Base-by-base conservation (phyloP, 2,888 invertebrate species). In the Actias luna region DNA sequence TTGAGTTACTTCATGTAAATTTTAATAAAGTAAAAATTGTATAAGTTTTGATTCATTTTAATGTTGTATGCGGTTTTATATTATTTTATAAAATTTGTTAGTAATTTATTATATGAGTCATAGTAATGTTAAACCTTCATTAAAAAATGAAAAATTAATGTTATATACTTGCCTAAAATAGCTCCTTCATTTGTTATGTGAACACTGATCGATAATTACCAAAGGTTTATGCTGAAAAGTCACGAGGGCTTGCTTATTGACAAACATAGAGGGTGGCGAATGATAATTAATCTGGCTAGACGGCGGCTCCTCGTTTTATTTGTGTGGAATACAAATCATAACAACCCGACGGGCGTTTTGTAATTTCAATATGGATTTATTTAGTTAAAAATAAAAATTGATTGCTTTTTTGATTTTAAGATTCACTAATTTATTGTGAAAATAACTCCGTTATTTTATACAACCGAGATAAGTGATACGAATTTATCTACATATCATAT, bases 271-370 rank as follows among this genome's bases (percentile, higher is more conserved):
- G 88, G 87, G 83, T 75, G 78, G 75, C 69, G 79, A 78, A 71
- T 79, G 88, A 89, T 91, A 91, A 92, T 92, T 92, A 92, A 90
- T 91, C 92, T 87, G 84, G 87, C 82, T 84, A 87, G 90, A 89
- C 89, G 84, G 84, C 87, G 85, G 82, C 83, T 72, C 71, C 72
- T 72, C 69, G 71, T 10, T 55, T 55, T 27, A 75, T 71, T 79
- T 83, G 83, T 77, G 77, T 73, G 70, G 92, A 90, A 92, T 92
- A 92, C 88, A 89, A 91, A 92, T 89, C 82, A n/a, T n/a, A 8
- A 29, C 29, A 18, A 55, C 55, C 29, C 55, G n/a, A 29, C 27
- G 55, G 29, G 29, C 29, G n/a, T 50, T 50, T 25, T 25, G 10
- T 25, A 50, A 25, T 50, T 50, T 12, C 12, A 25, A 50, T 50